These are phyloP conservation scores for Brachirus orientalis DNA, from an alignment of 2,113 vertebrate species.

Conservation along the genomic window DNA sequence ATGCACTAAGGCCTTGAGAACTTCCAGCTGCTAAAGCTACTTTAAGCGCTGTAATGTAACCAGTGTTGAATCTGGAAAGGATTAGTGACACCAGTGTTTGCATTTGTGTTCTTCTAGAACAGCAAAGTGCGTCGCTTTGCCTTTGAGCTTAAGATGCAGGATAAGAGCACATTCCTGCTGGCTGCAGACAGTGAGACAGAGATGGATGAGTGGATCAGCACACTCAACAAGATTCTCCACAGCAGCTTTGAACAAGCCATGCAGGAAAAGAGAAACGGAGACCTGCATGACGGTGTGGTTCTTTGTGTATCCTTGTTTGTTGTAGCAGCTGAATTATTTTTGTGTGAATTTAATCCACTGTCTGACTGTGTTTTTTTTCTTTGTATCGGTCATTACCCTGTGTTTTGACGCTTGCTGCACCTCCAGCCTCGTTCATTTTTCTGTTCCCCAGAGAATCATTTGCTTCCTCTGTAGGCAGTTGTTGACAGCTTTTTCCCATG, in stretches of 20 bases:
- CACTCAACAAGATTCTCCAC: constrained; percentile 95
- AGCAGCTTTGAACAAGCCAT: constrained; percentile 94
- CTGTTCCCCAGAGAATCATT: constrained; percentile 4
- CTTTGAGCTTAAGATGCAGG: constrained; percentile 99
- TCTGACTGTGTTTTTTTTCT: background rate
- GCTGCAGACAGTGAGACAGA: constrained; percentile 94
- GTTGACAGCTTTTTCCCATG: background rate
- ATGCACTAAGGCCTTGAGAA: background rate
- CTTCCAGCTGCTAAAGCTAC: no score
- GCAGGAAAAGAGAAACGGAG: constrained; percentile 95
- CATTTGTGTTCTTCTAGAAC: constrained; percentile 81
- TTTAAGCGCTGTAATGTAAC: background rate
- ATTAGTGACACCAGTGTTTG: background rate
- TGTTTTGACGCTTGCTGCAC: no score
- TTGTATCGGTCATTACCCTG: background rate
- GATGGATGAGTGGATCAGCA: constrained; percentile 97
- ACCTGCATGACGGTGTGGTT: constrained; percentile 89
- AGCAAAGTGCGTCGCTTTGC: constrained; percentile 95
- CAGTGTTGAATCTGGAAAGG: no score
- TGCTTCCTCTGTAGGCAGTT: background rate
- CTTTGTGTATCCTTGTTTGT: background rate
- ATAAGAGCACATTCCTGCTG: constrained; percentile 95
- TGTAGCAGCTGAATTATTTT: constrained; percentile 3
- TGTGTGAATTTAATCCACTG: background rate
- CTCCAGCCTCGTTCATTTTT: background rate